Evolutionary conservation across 2,797 vertebrate genomes (phyloP), one percentile per base, ranked within the genome.

Genomic region (Ctenopoma kingsleyae): DNA sequence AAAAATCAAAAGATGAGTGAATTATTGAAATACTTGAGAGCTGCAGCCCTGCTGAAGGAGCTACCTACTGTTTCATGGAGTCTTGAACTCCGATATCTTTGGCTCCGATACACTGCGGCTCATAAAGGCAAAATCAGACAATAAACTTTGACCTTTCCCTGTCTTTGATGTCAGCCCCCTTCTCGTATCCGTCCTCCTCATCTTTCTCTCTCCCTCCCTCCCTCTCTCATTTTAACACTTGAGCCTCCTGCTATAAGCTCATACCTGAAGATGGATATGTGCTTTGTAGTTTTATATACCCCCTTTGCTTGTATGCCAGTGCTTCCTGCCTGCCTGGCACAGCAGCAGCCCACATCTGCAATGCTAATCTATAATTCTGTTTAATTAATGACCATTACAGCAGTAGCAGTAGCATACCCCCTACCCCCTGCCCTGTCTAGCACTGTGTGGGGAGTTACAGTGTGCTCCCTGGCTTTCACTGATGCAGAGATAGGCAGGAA

Each of bases 291-390:
- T 54, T 67, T 41, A 57, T 57, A 67, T 66, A 61, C 57, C 59
- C 25, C 48, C 17, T 16, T 56, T 22, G 54, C 54, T 51, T 35
- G 48, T 27, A 36, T 32, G 40, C 58, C 63, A 1, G 3, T 8
- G 10, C 63, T 76, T 64, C 83, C 86, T 86, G 74, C 73, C 58
- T 61, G 74, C 66, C 74, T 91, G 88, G 86, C 86, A 62, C 64
- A 40, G 80, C 85, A 84, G 70, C 89, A 86, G 61, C 79, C 81
- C 82, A 86, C 83, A 90, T 87, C 88, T 91, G 88, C 89, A 90
- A 74, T 79, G 70, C 84, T 92, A 74, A 92, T 92, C 87, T 91
- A 86, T 90, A 87, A 91, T 90, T 92, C 88, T 91, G 88, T 91
- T 91, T 92, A 90, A 91, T 90, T 89, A 90, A 91, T 86, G 87